Conservation (phyloP, 2,113 vertebrate genomes). For the Serilophus lunatus region DNA sequence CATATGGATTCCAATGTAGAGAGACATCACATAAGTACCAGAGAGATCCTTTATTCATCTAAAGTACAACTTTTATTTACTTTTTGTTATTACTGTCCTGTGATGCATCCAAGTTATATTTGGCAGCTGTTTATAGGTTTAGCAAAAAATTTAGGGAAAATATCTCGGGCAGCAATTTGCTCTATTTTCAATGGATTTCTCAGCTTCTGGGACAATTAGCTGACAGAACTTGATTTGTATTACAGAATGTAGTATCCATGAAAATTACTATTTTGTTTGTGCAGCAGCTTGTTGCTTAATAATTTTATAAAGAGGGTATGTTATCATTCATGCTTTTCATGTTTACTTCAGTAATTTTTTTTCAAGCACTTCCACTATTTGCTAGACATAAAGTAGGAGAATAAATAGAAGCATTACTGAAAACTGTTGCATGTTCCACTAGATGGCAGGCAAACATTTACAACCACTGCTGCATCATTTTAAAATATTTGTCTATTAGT, state of each 20-base stretch:
- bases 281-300: background rate
- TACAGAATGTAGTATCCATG: background rate
- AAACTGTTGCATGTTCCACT: conserved; percentile 63
- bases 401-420: background rate
- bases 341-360: background rate
- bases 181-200: background rate
- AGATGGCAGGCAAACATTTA: conserved; percentile 79
- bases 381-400: background rate
- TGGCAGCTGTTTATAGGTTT: background rate
- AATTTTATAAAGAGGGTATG: background rate
- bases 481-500: background rate
- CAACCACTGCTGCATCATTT: background rate
- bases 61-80: background rate
- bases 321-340: background rate
- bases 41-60: background rate
- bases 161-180: background rate
- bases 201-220: background rate
- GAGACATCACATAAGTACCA: background rate
- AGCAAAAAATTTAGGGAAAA: background rate
- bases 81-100: background rate
- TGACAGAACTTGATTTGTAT: background rate
- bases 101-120: background rate
- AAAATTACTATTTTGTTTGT: background rate
- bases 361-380: background rate
- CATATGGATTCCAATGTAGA: background rate